A percentile compares a stretch with the other conserved stretches of the same genome.
These are phyloP conservation scores for Scolopax bukidnonensis DNA, from an alignment of 2,797 vertebrate genomes.

Conservation along the genomic window DNA sequence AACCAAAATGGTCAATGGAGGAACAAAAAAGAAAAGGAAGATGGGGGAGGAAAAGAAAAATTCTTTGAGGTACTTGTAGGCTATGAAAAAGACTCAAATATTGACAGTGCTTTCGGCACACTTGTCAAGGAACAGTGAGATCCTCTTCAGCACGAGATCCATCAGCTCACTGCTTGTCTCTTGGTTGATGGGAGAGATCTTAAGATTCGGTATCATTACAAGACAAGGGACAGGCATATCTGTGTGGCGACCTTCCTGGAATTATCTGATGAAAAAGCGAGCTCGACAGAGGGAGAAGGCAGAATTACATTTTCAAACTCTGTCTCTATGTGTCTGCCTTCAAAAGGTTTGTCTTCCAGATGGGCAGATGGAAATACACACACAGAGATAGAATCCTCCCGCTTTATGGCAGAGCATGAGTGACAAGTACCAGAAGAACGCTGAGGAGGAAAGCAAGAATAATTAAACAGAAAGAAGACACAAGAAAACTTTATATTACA, in stretches of 20 bases:
- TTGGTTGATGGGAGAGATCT: background rate
- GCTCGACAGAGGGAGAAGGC: background rate
- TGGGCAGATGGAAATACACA: background rate
- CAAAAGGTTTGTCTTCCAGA: slow-evolving; percentile 4
- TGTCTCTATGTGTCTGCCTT: background rate
- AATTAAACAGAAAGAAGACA: background rate
- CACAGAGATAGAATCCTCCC: background rate
- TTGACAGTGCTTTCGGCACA: background rate
- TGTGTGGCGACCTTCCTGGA: background rate
- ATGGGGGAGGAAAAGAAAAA: background rate
- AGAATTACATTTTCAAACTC: slow-evolving; percentile 15
- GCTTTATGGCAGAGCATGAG: background rate
- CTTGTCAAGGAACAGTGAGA: background rate
- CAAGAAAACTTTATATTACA: background rate
- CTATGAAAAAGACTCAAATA: background rate
- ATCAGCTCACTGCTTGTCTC: background rate
- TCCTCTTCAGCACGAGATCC: background rate
- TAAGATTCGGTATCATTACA: background rate
- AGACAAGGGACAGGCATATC: background rate
- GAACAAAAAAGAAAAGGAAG: background rate
- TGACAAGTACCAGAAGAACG: background rate
- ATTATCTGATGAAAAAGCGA: background rate
- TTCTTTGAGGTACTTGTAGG: background rate
- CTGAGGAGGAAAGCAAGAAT: background rate
- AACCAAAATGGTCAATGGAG: background rate